Base-by-base conservation (phyloP, 2,113 vertebrate species). In the Hyperopisus bebe region DNA sequence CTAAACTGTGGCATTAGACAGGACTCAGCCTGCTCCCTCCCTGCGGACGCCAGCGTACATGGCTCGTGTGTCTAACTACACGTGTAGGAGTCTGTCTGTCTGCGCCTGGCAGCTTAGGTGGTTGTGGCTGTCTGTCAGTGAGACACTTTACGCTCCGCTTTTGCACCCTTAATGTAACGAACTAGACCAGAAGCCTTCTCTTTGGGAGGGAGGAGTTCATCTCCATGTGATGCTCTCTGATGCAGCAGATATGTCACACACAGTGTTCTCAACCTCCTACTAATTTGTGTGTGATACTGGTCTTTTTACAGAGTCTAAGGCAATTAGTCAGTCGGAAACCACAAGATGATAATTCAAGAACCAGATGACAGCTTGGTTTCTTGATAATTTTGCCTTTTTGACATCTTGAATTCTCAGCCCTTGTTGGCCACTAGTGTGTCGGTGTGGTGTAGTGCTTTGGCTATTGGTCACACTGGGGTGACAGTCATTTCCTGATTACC, bases 1-100 rank as follows among this genome's bases (percentile, higher is more conserved):
- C 94, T 95, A 95, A 95, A 94, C 94, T 94, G 92, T 93, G 83
- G 94, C 93, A 93, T 94, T 94, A 94, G 88, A 15, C 93, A 92
- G 93, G 93, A 93, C 90, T 90, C 58, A 89, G 92, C 92, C 90
- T n/a, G 77, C 90, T 62, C 42, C 82, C 88, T 88, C 88, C 48
- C 58, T 70, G 86, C 47, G 82, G 82, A 35, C 35, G 80, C 66
- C 24, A n/a, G 55, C 0, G 55, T n/a, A 3, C 55, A 31, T 0
- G 62, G 62, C 27, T 70, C 62, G 3, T 13, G 62, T 70, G 9
- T 70, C 62, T 70, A 70, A 70, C n/a, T 70, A 70, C 62, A 70
- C n/a, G 62, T 70, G 62, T 31, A 31, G 62, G 62, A 13, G 62
- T 70, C 62, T 31, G 62, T 70, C n/a, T 62, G 62, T 70, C 62